Percentiles rank a stretch among this genome's conserved stretches.
Conservation (phyloP, 1,140 invertebrate species). For the Saccostrea cuccullata region DNA sequence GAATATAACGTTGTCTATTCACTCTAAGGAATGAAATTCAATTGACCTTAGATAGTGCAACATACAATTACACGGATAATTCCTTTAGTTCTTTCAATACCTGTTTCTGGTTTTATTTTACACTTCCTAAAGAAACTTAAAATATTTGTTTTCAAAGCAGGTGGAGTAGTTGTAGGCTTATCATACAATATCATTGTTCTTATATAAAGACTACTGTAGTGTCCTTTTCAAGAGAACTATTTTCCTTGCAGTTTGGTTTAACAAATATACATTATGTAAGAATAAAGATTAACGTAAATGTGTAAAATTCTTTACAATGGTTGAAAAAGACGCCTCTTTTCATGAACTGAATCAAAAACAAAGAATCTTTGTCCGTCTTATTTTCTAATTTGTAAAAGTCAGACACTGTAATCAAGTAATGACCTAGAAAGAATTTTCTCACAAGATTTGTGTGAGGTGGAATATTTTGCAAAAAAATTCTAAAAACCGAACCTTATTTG, state of each 20-base stretch:
- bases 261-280: constrained; percentile 5
- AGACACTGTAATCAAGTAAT: too few relatives aligned
- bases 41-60: background rate
- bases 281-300: background rate
- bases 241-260: background rate
- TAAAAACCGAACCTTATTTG: too few relatives aligned
- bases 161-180: background rate
- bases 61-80: background rate
- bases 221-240: background rate
- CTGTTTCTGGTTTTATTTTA: background rate
- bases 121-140: background rate
- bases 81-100: background rate
- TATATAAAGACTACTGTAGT: background rate
- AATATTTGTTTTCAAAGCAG: background rate
- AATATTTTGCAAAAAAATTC: too few relatives aligned
- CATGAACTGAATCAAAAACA: too few relatives aligned
- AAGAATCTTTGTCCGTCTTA: too few relatives aligned
- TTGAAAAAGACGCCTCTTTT: too few relatives aligned
- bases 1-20: background rate
- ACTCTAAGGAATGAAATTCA: background rate
- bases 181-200: background rate
- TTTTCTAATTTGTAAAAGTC: too few relatives aligned
- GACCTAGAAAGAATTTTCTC: too few relatives aligned
- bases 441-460: too few relatives aligned
- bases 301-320: background rate